phyloP scores from a whole-genome alignment of 2,113 vertebrate species.

The Heloderma charlesbogerti region DNA sequence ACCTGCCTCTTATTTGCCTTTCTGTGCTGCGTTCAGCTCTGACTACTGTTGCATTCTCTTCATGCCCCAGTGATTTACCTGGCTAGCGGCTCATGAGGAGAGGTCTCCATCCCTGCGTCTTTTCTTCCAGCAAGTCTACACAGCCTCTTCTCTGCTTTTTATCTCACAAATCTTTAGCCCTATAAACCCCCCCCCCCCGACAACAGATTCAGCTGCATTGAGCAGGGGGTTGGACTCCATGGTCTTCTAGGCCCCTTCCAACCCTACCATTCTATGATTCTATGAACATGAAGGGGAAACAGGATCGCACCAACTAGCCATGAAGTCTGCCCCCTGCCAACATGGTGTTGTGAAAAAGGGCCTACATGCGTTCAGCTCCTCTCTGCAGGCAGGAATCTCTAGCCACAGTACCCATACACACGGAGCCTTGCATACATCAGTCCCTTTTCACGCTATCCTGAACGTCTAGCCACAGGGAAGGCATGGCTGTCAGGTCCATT shows the following conservation, averaged over 20 bases:
- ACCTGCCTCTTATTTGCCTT: background rate
- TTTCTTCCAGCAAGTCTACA: background rate
- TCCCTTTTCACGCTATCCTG: background rate
- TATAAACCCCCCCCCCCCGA: no score
- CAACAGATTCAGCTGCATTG: no score
- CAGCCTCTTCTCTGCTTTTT: background rate
- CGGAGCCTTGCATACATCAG: background rate
- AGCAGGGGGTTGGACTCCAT: no score
- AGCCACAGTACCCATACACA: no score
- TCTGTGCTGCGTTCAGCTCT: no score
- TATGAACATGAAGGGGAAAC: background rate
- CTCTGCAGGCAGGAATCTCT: background rate
- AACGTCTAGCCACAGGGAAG: background rate
- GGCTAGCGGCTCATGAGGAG: background rate
- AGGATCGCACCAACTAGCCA: no score
- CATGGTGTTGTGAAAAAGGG: background rate
- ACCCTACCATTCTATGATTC: no score
- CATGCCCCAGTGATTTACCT: background rate
- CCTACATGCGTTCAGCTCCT: background rate
- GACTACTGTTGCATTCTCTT: background rate
- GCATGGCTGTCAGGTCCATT: no score
- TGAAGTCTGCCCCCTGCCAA: background rate
- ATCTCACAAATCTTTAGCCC: background rate
- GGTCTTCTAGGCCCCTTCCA: no score
- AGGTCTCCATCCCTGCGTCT: background rate